These are phyloP conservation scores for Shargacucullia verbasci DNA, from an alignment of 2,888 invertebrate species.

Conservation along the genomic window DNA sequence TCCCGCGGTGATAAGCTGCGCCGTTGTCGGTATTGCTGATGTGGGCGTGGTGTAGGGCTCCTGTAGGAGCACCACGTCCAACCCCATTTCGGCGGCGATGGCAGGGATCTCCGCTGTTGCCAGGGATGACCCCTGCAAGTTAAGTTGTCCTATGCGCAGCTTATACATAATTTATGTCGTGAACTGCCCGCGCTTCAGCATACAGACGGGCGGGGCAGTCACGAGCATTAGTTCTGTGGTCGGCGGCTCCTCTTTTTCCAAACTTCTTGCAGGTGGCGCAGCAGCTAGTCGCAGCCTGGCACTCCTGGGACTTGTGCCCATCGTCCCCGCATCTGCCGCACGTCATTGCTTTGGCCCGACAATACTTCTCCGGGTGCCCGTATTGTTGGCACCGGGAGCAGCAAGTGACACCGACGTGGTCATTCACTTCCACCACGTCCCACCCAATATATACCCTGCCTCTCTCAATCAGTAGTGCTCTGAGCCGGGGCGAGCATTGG, in stretches of 20 bases:
- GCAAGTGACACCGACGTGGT: constrained; percentile 42
- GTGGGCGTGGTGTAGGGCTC: constrained; percentile 48
- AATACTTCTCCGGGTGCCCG: constrained; percentile 61
- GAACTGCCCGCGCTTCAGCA: neutral
- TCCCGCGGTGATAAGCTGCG: accelerated
- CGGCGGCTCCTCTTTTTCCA: neutral
- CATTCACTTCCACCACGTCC: constrained; percentile 22
- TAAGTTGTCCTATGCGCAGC: constrained; percentile 38
- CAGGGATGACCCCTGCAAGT: constrained; percentile 33
- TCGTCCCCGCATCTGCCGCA: constrained; percentile 50
- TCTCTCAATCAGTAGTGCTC: neutral
- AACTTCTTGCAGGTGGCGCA: neutral
- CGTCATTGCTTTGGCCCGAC: constrained; percentile 8
- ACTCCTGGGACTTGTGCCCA: no score
- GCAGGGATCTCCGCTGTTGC: constrained; percentile 49
- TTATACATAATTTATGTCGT: constrained; percentile 36
- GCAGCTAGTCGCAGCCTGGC: neutral
- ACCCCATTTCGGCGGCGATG: constrained; percentile 17
- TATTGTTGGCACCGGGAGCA: constrained; percentile 61
- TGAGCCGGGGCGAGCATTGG: neutral
- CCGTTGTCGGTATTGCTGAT: no score
- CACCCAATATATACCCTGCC: constrained; percentile 37
- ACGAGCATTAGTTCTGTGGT: constrained; percentile 33
- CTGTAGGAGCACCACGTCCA: constrained; percentile 53
- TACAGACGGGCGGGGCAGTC: neutral